phyloP scores from a whole-genome alignment of 2,888 invertebrate species.

The Andricus curvator region DNA sequence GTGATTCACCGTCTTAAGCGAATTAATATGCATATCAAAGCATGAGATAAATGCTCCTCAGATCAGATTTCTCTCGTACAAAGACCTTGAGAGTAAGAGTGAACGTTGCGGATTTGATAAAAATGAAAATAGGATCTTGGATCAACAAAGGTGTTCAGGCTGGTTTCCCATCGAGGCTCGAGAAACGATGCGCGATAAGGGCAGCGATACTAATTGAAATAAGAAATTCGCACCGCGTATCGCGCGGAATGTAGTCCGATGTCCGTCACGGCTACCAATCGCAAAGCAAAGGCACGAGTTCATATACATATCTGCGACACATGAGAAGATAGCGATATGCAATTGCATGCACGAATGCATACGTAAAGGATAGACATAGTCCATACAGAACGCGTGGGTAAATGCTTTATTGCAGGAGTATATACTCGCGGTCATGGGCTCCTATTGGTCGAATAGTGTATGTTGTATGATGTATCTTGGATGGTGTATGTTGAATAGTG shows the following conservation, averaged over 20 bases:
- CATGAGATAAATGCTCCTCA: neutral
- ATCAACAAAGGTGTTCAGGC: conserved; percentile 44
- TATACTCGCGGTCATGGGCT: conserved; percentile 59
- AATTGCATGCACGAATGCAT: conserved; percentile 66
- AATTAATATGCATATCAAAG: conserved; percentile 17
- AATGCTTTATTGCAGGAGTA: conserved; percentile 71
- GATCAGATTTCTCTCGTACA: conserved; percentile 37
- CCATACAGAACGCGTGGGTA: conserved; percentile 69
- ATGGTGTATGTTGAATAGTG: neutral
- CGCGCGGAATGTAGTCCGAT: conserved; percentile 54
- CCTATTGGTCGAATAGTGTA: conserved; percentile 54
- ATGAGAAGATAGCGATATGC: conserved; percentile 55
- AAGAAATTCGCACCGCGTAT: conserved; percentile 59
- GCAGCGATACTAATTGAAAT: conserved; percentile 59
- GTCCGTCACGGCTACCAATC: conserved; percentile 51
- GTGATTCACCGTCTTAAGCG: neutral
- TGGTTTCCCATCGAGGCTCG: conserved; percentile 10
- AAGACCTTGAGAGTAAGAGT: conserved; percentile 1
- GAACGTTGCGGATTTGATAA: conserved; percentile 36
- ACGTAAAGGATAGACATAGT: conserved; percentile 59
- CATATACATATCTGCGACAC: conserved; percentile 8
- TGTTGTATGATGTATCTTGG: conserved; percentile 42
- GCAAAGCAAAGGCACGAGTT: conserved; percentile 6
- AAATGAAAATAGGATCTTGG: conserved; percentile 33
- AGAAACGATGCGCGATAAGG: conserved; percentile 48